A percentile compares a stretch with the other conserved stretches of the same genome.
phyloP scores from a whole-genome alignment of 2,888 invertebrate species.

The Patella depressa region DNA sequence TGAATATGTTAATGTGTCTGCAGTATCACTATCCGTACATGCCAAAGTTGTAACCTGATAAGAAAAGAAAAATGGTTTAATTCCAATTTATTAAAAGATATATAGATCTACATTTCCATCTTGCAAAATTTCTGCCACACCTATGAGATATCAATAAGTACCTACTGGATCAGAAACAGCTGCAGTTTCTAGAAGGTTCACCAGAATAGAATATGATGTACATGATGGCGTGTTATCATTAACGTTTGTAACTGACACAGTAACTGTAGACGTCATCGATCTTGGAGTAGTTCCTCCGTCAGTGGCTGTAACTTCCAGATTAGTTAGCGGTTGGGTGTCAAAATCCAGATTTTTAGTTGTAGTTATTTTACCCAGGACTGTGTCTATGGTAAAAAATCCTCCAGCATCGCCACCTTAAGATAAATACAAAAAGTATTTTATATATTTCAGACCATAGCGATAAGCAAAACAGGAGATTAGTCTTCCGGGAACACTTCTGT shows the following conservation, averaged over 20 bases:
- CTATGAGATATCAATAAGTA: too few relatives aligned
- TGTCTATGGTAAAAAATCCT: constrained; percentile 77
- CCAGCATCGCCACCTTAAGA: not conserved
- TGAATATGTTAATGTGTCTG: constrained; percentile 40
- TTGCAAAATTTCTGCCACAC: too few relatives aligned
- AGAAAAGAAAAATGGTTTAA: not conserved
- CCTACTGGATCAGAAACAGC: constrained; percentile 80
- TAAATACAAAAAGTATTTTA: not conserved
- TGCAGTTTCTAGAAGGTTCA: constrained; percentile 90
- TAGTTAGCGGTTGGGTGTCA: constrained; percentile 85
- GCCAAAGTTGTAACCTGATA: constrained; percentile 40
- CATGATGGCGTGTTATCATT: constrained; percentile 84
- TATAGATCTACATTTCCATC: too few relatives aligned
- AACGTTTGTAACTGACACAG: constrained; percentile 88
- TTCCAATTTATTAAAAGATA: not conserved
- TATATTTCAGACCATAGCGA: too few relatives aligned
- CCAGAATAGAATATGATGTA: constrained; percentile 75
- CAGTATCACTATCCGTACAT: constrained; percentile 47
- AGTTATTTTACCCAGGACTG: constrained; percentile 86
- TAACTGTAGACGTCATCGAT: constrained; percentile 85
- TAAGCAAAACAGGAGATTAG: too few relatives aligned
- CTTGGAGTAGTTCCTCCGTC: constrained; percentile 74
- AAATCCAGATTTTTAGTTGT: constrained; percentile 89
- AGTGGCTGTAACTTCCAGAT: constrained; percentile 82
- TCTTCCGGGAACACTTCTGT: too few relatives aligned